A percentile compares a stretch with the other conserved stretches of the same genome.
Evolutionary conservation across 2,888 invertebrate species (phyloP).

Genomic region (Ophion slaviceki): DNA sequence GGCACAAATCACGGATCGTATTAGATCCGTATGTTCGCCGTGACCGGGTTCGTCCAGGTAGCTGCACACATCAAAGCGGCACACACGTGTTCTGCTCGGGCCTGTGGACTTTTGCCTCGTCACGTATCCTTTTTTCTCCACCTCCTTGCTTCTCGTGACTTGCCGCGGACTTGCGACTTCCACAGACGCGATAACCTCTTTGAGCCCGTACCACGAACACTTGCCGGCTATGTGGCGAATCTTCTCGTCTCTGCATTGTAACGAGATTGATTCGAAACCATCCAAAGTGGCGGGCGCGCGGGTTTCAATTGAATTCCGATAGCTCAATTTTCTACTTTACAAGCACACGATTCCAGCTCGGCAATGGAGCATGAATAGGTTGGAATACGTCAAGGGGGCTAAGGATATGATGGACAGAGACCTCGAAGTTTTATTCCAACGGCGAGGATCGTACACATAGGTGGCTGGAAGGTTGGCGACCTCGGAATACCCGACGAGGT

Average conservation of each 20-base stretch:
- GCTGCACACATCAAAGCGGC: not conserved
- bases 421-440: not conserved
- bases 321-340: conserved; percentile 31
- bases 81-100: not conserved
- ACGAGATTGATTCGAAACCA: conserved; percentile 54
- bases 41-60: conserved; percentile 3
- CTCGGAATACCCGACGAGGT: conserved; percentile 44
- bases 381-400: not conserved
- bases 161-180: conserved; percentile 14
- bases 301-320: conserved; percentile 44
- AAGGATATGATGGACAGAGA: conserved; percentile 30
- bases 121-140: conserved; percentile 57
- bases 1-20: conserved; percentile 67
- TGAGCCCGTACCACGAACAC: not conserved
- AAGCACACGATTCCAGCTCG: not conserved
- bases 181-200: conserved; percentile 10
- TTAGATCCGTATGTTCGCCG: conserved; percentile 45
- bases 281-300: conserved; percentile 1
- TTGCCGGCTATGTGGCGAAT: conserved; percentile 18
- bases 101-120: conserved; percentile 58
- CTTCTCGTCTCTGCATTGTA: conserved; percentile 1
- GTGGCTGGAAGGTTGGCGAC: conserved; percentile 58
- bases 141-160: conserved; percentile 13
- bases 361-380: not conserved
- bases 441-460: not conserved